phyloP scores from a whole-genome alignment of 2,888 invertebrate species.

The Orthonevra nobilis region DNA sequence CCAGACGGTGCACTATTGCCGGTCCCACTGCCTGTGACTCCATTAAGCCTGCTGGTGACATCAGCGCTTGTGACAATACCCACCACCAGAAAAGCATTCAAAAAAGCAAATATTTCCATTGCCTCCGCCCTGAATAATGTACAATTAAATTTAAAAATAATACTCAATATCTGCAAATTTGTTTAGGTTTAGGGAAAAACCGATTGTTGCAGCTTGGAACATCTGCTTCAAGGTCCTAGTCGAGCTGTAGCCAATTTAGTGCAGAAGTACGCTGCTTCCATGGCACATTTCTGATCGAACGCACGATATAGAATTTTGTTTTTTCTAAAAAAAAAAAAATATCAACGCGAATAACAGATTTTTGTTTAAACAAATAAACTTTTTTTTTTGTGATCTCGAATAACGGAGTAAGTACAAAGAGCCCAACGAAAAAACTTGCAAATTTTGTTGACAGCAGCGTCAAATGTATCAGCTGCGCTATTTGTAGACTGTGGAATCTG shows the following conservation, averaged over 20 bases:
- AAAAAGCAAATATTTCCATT: constrained; percentile 39
- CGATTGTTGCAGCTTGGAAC: constrained; percentile 26
- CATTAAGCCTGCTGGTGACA: constrained; percentile 46
- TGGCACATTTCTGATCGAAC: constrained; percentile 22
- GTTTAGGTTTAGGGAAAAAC: constrained; percentile 10
- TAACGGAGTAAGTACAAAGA: constrained; percentile 3
- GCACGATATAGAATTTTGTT: background rate
- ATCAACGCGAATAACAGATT: too few relatives aligned
- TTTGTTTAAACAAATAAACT: too few relatives aligned
- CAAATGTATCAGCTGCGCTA: constrained; percentile 42
- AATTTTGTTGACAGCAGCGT: constrained; percentile 59
- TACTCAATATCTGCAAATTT: constrained; percentile 7
- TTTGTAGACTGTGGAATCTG: constrained; percentile 32
- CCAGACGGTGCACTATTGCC: constrained; percentile 23
- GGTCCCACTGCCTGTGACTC: constrained; percentile 3
- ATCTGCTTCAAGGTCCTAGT: constrained; percentile 42
- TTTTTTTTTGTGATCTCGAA: too few relatives aligned
- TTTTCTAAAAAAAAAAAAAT: too few relatives aligned
- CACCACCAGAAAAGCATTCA: constrained; percentile 28
- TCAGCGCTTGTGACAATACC: constrained; percentile 45
- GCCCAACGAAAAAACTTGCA: constrained; percentile 17
- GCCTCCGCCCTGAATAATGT: background rate
- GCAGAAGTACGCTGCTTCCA: constrained; percentile 23
- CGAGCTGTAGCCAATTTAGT: constrained; percentile 9
- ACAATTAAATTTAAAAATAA: background rate